A percentile compares a stretch with the other conserved stretches of the same genome.
Evolutionary conservation across 2,888 invertebrate genomes (phyloP).

Genomic region (Griposia aprilina): DNA sequence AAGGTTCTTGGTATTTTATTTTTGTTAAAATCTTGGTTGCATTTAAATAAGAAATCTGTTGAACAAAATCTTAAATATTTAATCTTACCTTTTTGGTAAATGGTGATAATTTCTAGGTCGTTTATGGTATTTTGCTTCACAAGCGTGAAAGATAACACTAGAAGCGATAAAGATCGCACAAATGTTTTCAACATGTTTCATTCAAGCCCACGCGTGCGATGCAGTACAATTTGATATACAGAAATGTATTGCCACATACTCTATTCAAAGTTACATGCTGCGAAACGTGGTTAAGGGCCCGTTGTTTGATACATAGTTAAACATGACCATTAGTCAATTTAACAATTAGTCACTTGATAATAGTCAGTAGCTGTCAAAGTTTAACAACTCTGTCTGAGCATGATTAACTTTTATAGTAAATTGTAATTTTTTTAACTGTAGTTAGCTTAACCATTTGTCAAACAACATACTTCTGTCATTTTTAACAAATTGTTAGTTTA

Average conservation of each 20-base stretch:
- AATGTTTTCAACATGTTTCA: conserved; percentile 8
- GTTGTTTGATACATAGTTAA: too few species aligned
- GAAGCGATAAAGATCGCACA: not conserved
- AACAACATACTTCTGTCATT: too few species aligned
- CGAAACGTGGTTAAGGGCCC: not conserved
- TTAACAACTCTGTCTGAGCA: too few species aligned
- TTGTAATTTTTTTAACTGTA: too few species aligned
- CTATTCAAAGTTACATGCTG: conserved; percentile 3
- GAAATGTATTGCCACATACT: not conserved
- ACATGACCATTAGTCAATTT: too few species aligned
- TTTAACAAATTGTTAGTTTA: too few species aligned
- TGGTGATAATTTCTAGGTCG: not conserved
- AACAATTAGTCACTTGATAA: too few species aligned
- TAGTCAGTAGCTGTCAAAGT: too few species aligned
- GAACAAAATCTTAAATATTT: not conserved
- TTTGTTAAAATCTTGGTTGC: not conserved
- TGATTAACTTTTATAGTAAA: too few species aligned
- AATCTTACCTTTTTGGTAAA: not conserved
- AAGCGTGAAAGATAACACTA: not conserved
- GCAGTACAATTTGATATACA: not conserved
- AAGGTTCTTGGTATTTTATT: not conserved
- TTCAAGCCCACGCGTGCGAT: conserved; percentile 25
- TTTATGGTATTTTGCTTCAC: not conserved
- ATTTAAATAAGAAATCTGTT: not conserved
- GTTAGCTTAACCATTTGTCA: too few species aligned